These are phyloP conservation scores for Arrhamphus sclerolepis DNA, from an alignment of 2,797 vertebrate genomes.

Conservation along the genomic window DNA sequence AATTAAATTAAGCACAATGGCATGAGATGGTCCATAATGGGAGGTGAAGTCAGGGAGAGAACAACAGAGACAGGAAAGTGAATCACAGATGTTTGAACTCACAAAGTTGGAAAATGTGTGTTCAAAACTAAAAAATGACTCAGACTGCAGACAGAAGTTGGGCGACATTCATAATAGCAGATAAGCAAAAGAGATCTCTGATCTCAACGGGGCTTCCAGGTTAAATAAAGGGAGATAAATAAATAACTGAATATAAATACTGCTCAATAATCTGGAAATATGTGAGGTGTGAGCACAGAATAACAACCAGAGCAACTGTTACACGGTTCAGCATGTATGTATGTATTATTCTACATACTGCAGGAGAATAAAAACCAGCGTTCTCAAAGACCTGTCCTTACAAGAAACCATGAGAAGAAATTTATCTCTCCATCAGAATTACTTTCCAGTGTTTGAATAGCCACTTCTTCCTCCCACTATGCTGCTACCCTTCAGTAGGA, in stretches of 20 bases:
- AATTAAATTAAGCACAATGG: slow-evolving; percentile 66
- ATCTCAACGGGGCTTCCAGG: too few species aligned
- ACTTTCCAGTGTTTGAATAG: slow-evolving; percentile 37
- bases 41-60: slow-evolving; percentile 40
- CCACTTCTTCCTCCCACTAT: slow-evolving; percentile 45
- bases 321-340: too few species aligned
- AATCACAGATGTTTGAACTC: slow-evolving; percentile 42
- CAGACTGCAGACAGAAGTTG: not conserved
- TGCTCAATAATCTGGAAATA: not conserved
- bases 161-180: not conserved
- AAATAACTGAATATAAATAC: slow-evolving; percentile 3
- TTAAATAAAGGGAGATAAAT: not conserved
- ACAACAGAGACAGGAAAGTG: slow-evolving; percentile 50
- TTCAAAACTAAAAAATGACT: slow-evolving; percentile 33
- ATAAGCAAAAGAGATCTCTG: too few species aligned
- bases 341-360: too few species aligned
- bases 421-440: slow-evolving; percentile 41
- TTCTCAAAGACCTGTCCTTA: not conserved
- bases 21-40: slow-evolving; percentile 57
- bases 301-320: too few species aligned
- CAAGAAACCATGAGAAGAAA: slow-evolving; percentile 8
- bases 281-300: too few species aligned
- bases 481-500: slow-evolving; percentile 9
- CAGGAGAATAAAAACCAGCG: too few species aligned
- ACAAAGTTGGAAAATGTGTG: slow-evolving; percentile 32